Percentiles rank a stretch among this genome's conserved stretches.
Conservation (phyloP, 2,888 invertebrate genomes). For the Troides aeacus region DNA sequence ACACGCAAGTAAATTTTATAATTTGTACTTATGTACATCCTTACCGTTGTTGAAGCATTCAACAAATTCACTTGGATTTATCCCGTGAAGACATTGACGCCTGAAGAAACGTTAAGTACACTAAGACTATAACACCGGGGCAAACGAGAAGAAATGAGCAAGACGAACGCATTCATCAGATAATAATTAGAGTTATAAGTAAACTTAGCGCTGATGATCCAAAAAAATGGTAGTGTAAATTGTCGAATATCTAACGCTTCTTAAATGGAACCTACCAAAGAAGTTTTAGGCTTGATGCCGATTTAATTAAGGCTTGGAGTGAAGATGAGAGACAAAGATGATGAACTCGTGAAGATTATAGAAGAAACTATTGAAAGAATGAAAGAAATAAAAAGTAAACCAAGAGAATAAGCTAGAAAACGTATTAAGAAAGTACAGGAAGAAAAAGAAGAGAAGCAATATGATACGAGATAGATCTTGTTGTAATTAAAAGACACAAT, state of each 20-base stretch:
- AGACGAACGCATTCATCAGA: constrained; percentile 33
- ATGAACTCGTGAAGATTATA: neutral
- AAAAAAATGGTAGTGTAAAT: constrained; percentile 29
- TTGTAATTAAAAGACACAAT: too few relatives aligned
- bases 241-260: constrained; percentile 27
- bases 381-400: too few relatives aligned
- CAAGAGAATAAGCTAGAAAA: too few relatives aligned
- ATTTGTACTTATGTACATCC: neutral
- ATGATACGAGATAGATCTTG: too few relatives aligned
- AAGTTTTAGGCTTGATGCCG: constrained; percentile 30
- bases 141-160: constrained; percentile 6
- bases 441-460: too few relatives aligned
- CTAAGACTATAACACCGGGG: constrained; percentile 36
- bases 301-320: neutral
- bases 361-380: too few relatives aligned
- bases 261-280: constrained; percentile 36
- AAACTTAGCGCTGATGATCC: constrained; percentile 32
- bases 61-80: constrained; percentile 49
- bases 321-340: neutral
- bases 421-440: too few relatives aligned
- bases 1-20: too few relatives aligned
- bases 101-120: constrained; percentile 44
- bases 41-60: constrained; percentile 42
- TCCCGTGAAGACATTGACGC: constrained; percentile 40
- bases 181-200: constrained; percentile 32